Evolutionary conservation across 2,113 vertebrate species (phyloP), one percentile per base, ranked within the genome.

Genomic region (Pelobates fuscus): DNA sequence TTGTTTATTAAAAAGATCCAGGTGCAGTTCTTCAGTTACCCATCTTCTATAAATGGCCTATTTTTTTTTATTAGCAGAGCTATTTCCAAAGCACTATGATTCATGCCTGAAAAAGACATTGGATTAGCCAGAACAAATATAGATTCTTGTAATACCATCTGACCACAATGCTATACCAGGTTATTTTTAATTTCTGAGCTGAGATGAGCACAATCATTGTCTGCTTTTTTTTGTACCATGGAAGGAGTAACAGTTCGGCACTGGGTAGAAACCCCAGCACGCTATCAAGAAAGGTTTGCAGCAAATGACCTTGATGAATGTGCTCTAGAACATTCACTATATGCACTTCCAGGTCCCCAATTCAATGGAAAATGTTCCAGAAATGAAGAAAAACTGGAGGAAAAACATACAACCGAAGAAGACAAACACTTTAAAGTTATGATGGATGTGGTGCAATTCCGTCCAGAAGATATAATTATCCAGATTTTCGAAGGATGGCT

Each of bases 401-500:
- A 55, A 4, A 69, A 63, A 0, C 0, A 1, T 23, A 71, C 27
- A 20, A 30, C 58, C 32, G 77, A 70, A 64, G 74, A 79, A 80
- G 52, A 69, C 69, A 78, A 69, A 7, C 8, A 0, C 6, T 95
- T 94, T 81, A 89, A 80, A 65, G 78, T 93, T 58, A 69, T 95
- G 67, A 77, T 95, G 86, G 93, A 95, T 0, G 90, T 92, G 62
- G 91, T 93, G 74, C 93, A 94, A 78, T 95, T 95, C 79, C 86
- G 88, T 23, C 91, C 93, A 0, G 92, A 95, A 78, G 93, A 95
- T n/a, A 84, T 95, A 77, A 89, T 95, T 60, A 94, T 95, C 70
- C 93, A 95, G 83, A 90, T 92, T 64, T 94, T 91, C 0, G 92
- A 95, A 80, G 93, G 93, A 24, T 95, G 93, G 93, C 89, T 94